Evolutionary conservation across 2,113 vertebrate species (phyloP).

Genomic region (Crotophaga sulcirostris): DNA sequence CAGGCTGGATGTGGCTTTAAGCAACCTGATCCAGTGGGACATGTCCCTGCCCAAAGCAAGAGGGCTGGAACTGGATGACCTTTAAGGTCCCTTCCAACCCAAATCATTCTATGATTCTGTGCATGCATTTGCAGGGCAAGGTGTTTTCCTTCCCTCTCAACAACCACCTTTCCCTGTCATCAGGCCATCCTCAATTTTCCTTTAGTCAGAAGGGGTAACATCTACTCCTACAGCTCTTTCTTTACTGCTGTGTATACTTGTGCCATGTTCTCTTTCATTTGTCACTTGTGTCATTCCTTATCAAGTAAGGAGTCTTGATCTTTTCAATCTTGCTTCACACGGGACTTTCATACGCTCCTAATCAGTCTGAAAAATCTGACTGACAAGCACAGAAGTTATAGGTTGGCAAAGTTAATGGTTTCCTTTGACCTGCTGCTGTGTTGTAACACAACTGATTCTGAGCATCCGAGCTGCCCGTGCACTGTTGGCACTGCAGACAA

Average conservation of each 20-base stretch:
- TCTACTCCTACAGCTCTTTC: rapidly evolving
- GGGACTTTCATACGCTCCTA: not conserved
- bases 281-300: not conserved
- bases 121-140: not conserved
- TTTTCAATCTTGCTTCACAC: not conserved
- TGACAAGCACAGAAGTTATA: not conserved
- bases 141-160: not conserved
- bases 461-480: not conserved
- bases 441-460: not conserved
- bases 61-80: too few relatives aligned
- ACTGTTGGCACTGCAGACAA: rapidly evolving
- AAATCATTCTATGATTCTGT: not conserved
- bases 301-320: not conserved
- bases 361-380: not conserved
- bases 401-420: not conserved
- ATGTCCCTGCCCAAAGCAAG: too few relatives aligned
- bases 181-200: not conserved
- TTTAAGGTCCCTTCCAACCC: too few relatives aligned
- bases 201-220: not conserved
- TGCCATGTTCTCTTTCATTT: not conserved
- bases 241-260: not conserved
- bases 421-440: not conserved
- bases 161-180: not conserved
- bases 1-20: too few relatives aligned
- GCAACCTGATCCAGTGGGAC: too few relatives aligned